Evolutionary conservation across 2,797 vertebrate species (phyloP).

Genomic region (Parauchenoglanis ngamensis): DNA sequence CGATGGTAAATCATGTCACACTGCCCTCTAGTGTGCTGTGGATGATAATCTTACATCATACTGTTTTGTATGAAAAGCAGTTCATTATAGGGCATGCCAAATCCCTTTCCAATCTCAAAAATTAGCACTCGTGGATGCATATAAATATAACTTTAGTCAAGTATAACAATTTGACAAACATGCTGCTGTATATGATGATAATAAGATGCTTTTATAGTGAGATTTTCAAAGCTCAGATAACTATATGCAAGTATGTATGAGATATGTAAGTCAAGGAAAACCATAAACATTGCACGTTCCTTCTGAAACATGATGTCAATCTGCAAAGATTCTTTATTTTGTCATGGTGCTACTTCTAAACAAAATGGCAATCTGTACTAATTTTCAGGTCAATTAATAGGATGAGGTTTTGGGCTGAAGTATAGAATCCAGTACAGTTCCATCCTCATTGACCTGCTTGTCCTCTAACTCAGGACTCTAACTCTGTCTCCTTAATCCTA

Average conservation of each 20-base stretch:
- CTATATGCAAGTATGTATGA: not conserved
- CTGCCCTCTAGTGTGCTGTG: conserved; percentile 39
- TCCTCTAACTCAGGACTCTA: not conserved
- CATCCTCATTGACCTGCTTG: not conserved
- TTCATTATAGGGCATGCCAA: not conserved
- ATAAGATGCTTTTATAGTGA: not conserved
- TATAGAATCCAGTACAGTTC: not conserved
- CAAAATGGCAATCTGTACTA: not conserved
- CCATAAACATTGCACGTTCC: not conserved
- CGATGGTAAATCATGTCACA: conserved; percentile 10
- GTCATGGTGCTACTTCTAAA: not conserved
- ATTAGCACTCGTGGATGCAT: too few species aligned
- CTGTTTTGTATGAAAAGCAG: not conserved
- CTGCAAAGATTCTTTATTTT: not conserved
- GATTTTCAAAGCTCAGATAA: not conserved
- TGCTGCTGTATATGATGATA: not conserved
- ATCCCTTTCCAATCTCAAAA: not conserved
- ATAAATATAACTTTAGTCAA: not conserved
- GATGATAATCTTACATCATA: not conserved
- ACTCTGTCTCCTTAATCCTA: not conserved
- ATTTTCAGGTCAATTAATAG: not conserved
- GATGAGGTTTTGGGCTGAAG: not conserved
- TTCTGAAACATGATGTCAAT: not conserved
- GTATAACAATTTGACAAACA: not conserved
- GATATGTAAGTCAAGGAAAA: not conserved